These are phyloP conservation scores for Pterocles gutturalis DNA, from an alignment of 2,113 vertebrate genomes.

Conservation along the genomic window DNA sequence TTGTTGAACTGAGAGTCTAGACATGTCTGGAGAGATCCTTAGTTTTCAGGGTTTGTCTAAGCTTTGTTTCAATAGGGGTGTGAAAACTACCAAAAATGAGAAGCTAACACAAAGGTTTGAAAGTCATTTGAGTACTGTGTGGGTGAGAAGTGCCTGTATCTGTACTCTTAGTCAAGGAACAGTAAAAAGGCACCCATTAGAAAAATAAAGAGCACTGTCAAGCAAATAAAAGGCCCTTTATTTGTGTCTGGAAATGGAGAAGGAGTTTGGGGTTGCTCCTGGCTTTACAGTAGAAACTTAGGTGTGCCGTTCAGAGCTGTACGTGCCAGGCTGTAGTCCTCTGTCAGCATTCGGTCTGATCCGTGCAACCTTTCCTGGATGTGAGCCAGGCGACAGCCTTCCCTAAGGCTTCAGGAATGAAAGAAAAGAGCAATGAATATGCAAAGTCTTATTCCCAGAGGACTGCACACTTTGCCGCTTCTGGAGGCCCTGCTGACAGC, in stretches of 20 bases:
- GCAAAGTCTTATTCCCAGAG: neutral
- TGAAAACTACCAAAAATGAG: constrained; percentile 61
- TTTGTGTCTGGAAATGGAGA: neutral
- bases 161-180: constrained; percentile 41
- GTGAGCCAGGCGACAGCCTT: neutral
- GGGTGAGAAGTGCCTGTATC: constrained; percentile 52
- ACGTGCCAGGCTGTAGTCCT: neutral
- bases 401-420: neutral
- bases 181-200: constrained; percentile 17
- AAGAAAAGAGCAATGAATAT: neutral
- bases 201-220: constrained; percentile 27
- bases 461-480: neutral
- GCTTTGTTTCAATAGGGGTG: constrained; percentile 72
- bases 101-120: constrained; percentile 57
- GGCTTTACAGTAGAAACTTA: neutral
- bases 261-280: neutral
- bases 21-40: constrained; percentile 79
- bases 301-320: neutral
- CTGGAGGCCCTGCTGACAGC: neutral
- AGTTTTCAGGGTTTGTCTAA: constrained; percentile 75
- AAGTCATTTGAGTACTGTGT: constrained; percentile 66
- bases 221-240: constrained; percentile 42
- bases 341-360: neutral
- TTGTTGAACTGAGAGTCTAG: constrained; percentile 78
- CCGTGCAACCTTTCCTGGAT: neutral